Base-by-base conservation (phyloP, 1,140 invertebrate species). In the Bactericera cockerelli region DNA sequence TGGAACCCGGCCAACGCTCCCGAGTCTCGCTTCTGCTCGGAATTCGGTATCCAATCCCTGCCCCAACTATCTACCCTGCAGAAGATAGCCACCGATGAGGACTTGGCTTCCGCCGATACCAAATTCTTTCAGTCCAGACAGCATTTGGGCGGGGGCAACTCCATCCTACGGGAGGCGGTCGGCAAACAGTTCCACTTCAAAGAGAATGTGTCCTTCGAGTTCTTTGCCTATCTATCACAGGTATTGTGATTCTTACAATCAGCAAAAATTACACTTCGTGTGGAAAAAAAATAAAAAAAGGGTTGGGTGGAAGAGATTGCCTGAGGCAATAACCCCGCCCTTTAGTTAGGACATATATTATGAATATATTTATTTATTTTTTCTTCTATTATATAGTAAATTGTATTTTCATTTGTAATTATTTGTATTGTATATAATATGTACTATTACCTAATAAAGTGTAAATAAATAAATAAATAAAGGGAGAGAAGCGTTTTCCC, bases 1-100 rank as follows among this genome's bases (percentile, higher is more conserved):
- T 98, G 92, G 91, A 71, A 87, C 62, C 74, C 80, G 16, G 78
- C 74, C 38, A 81, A 77, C 6, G 95, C 84, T 71, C 87, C 87
- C 0, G 77, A 76, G 13, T 80, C 90, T 0, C 78, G 94, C 62
- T 96, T 98, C 72, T 80, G 84, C n/a, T 95, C 93, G 0, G 96
- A 99, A 71, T 99, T 95, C 70, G 96, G 96, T 11, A 86, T 92
- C 63, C 93, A 98, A 70, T 89, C 92, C 2, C 74, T 89, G 36
- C 91, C 93, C 0, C 82, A 82, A 6, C 69, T 82, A 13, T 70
- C 73, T 25, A 81, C 84, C 2, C 72, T 86, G 65, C 65, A 63
- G 60, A 76, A 77, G 21, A 80, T 77, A 0, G 77, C 78, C 1
- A 66, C 74, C 25, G 14, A 11, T 28, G 26, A 75, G 26, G 84